Evolutionary conservation across 64 coral and sea anemone species (phyloP).

Genomic region (Hydrozoanthus tunicans): DNA sequence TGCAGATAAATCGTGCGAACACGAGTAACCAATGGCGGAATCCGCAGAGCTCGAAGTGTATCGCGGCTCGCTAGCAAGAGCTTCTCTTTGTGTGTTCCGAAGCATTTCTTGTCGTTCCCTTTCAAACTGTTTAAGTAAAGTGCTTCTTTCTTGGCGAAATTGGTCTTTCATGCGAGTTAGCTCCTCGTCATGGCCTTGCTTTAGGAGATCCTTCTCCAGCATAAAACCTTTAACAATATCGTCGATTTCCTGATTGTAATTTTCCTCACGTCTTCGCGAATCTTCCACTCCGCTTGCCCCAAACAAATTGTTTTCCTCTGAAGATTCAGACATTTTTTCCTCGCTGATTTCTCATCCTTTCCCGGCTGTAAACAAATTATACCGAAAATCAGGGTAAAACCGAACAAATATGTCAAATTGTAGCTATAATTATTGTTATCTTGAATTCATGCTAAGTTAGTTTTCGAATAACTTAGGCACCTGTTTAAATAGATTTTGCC

Average conservation of each 20-base stretch:
- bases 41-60: slow-evolving; percentile 64
- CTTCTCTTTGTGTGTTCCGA: slow-evolving; percentile 37
- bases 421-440: slow-evolving; percentile 20
- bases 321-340: slow-evolving; percentile 38
- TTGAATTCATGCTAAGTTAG: slow-evolving; percentile 1
- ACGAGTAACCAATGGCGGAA: slow-evolving; percentile 39
- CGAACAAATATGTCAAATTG: not conserved
- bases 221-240: slow-evolving; percentile 92
- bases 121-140: slow-evolving; percentile 67
- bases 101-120: slow-evolving; percentile 76
- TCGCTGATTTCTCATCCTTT: slow-evolving; percentile 20
- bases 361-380: slow-evolving; percentile 2
- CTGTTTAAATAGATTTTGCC: slow-evolving; percentile 67
- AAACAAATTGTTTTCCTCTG: slow-evolving; percentile 42
- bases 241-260: slow-evolving; percentile 79
- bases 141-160: slow-evolving; percentile 74
- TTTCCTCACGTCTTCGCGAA: slow-evolving; percentile 31
- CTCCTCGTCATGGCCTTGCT: slow-evolving; percentile 85
- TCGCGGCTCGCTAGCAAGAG: slow-evolving; percentile 32
- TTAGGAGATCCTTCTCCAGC: slow-evolving; percentile 84
- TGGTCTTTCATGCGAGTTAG: slow-evolving; percentile 75
- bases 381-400: not conserved
- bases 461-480: slow-evolving; percentile 53
- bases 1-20: slow-evolving; percentile 33
- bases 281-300: slow-evolving; percentile 52